phyloP scores from a whole-genome alignment of 2,113 vertebrate species.

The Takifugu bimaculatus region DNA sequence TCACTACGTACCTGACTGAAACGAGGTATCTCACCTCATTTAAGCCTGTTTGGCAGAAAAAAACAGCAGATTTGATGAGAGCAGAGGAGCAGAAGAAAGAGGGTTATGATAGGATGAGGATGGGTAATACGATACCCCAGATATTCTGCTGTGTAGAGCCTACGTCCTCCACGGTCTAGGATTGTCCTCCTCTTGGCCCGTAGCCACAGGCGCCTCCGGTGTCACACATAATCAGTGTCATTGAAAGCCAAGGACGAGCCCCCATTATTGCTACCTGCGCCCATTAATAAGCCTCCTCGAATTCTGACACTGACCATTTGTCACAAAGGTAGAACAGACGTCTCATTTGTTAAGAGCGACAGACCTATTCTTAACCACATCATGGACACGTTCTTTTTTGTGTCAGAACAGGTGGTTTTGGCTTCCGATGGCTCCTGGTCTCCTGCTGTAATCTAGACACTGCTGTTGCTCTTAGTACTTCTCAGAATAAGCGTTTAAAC shows the following conservation, averaged over 20 bases:
- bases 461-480: no score
- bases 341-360: slow-evolving; percentile 8
- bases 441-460: no score
- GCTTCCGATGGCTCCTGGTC: no score
- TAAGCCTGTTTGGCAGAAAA: slow-evolving; percentile 26
- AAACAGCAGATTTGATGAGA: slow-evolving; percentile 11
- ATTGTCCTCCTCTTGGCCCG: slow-evolving; percentile 34
- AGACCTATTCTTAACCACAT: not conserved
- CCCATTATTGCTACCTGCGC: slow-evolving; percentile 28
- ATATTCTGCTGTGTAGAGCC: slow-evolving; percentile 26
- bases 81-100: slow-evolving; percentile 7
- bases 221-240: slow-evolving; percentile 49
- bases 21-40: slow-evolving; percentile 6
- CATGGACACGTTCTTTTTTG: not conserved
- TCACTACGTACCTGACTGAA: slow-evolving; percentile 32
- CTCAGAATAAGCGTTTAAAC: no score
- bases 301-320: slow-evolving; percentile 44
- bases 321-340: slow-evolving; percentile 24
- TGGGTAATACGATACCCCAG: slow-evolving; percentile 23
- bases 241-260: slow-evolving; percentile 43
- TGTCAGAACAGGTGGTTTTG: no score
- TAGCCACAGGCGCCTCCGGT: slow-evolving; percentile 32
- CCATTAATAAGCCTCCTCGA: slow-evolving; percentile 51
- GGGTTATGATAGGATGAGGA: slow-evolving; percentile 15
- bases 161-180: slow-evolving; percentile 14